Evolutionary conservation across 2,113 vertebrate species (phyloP).

Genomic region (Rhodinocichla rosea): DNA sequence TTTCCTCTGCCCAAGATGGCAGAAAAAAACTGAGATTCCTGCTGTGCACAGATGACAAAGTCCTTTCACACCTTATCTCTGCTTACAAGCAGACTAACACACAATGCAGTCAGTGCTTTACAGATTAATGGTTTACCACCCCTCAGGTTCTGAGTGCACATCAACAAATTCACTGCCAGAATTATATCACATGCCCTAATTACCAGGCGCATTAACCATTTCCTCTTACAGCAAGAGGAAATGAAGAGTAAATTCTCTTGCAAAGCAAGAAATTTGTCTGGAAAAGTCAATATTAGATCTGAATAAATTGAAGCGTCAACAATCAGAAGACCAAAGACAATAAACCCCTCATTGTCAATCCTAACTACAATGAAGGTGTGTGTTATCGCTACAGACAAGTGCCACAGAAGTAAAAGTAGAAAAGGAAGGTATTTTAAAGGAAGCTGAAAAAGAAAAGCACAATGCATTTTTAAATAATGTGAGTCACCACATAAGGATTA

Average conservation of each 20-base stretch:
- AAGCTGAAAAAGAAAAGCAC: neutral
- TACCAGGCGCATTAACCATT: neutral
- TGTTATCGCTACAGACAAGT: neutral
- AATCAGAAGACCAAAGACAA: neutral
- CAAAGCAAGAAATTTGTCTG: neutral
- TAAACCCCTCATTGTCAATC: neutral
- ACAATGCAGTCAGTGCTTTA: neutral
- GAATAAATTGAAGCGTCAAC: neutral
- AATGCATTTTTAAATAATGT: neutral
- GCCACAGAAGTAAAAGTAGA: neutral
- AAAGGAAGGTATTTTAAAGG: neutral
- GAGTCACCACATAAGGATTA: neutral
- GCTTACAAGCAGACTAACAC: neutral
- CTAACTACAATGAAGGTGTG: neutral
- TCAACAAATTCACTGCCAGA: neutral
- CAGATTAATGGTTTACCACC: neutral
- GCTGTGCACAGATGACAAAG: neutral
- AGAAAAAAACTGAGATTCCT: neutral
- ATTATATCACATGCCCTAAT: neutral
- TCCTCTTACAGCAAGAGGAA: neutral
- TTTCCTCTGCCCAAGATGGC: neutral
- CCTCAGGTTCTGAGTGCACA: neutral
- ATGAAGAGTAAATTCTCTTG: neutral
- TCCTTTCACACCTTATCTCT: neutral
- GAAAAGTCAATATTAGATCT: neutral